Conservation (phyloP, 1,140 invertebrate genomes). For the Caenorhabditis remanei region DNA sequence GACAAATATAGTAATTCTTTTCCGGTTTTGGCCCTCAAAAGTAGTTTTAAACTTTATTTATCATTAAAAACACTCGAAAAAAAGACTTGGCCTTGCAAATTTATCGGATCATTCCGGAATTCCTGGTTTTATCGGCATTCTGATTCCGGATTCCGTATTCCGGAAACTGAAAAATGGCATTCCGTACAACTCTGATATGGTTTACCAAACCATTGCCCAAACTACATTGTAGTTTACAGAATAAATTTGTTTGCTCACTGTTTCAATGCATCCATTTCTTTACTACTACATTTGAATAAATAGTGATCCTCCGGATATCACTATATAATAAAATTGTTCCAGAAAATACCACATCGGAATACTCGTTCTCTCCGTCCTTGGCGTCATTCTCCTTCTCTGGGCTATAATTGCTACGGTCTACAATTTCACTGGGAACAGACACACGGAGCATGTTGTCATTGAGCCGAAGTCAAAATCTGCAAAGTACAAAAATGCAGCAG, state of each 20-base stretch:
- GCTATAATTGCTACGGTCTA: constrained; percentile 6
- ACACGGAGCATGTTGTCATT: neutral
- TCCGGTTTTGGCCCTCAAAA: too few relatives aligned
- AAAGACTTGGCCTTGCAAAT: too few relatives aligned
- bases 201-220: too few relatives aligned
- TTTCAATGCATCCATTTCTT: neutral
- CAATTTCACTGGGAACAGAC: constrained; percentile 7
- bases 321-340: neutral
- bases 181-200: too few relatives aligned
- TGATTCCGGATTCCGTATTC: too few relatives aligned
- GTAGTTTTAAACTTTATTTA: too few relatives aligned
- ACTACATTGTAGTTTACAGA: too few relatives aligned
- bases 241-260: neutral
- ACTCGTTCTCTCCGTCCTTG: neutral
- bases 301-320: neutral
- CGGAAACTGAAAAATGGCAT: too few relatives aligned
- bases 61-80: too few relatives aligned
- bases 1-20: too few relatives aligned
- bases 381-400: constrained; percentile 18
- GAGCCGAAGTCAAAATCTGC: constrained; percentile 32
- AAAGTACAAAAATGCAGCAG: constrained; percentile 23
- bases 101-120: too few relatives aligned
- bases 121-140: too few relatives aligned
- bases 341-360: constrained; percentile 42
- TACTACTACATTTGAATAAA: neutral